Evolutionary conservation across 2,797 vertebrate species (phyloP), one percentile per base, ranked within the genome.

Genomic region (Carcharodon carcharias): DNA sequence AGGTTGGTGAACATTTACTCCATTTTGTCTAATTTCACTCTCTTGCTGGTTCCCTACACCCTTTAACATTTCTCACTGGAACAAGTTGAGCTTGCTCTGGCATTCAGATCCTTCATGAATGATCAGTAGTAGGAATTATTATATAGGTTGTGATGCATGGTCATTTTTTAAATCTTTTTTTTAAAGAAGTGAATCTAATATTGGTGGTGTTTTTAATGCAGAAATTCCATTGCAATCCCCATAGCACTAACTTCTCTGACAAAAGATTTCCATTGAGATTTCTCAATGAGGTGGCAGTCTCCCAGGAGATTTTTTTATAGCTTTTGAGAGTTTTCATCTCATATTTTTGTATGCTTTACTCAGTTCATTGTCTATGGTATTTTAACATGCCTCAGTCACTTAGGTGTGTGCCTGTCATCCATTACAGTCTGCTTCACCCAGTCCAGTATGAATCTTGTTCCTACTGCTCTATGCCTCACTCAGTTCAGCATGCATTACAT

Each of bases 251-350:
- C 58, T n/a, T 91, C 5, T 1, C 14, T 91, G 18, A 63, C 12
- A n/a, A 63, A n/a, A 63, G 88, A 91, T 91, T 88, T 88, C 85
- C 23, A 56, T 88, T 91, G 21, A 61, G 58, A 61, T 91, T 91
- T 91, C 28, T 61, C 54, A 31, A 91, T 61, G 56, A 91, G 31
- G 31, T 61, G 56, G 16, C 58, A 91, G 14, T 61, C 88, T 91
- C 88, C 9, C 31, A 91, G 6, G 88, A 63, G 14, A 61, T n/a
- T 91, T n/a, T 18, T 14, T n/a, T 28, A 50, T 12, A 87, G 85
- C 18, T 87, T 88, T 61, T n/a, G 88, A 91, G 56, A 63, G 56
- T 63, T 91, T 91, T 61, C 56, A 91, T 63, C 31, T 61, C 88
- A 91, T 6, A 54, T 91, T 91, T 91, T 61, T 91, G 4, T 61